phyloP scores from a whole-genome alignment of 2,888 invertebrate species.

The Pristionchus mayeri region DNA sequence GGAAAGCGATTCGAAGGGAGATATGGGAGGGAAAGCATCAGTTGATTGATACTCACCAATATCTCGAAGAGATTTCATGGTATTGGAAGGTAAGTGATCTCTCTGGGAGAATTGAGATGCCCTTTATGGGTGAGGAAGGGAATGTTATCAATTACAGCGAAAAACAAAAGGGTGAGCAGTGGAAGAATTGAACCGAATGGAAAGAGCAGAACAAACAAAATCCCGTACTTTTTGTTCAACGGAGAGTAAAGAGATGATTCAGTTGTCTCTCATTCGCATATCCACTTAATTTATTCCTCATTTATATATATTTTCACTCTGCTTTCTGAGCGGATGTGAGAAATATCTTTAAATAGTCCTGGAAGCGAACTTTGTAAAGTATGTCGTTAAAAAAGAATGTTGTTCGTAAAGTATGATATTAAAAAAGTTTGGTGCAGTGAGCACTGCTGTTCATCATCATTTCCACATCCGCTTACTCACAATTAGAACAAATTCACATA shows the following conservation, averaged over 20 bases:
- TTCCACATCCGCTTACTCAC: too few relatives aligned
- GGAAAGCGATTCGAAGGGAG: background rate
- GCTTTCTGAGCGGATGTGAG: too few relatives aligned
- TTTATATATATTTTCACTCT: too few relatives aligned
- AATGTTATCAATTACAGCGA: constrained; percentile 13
- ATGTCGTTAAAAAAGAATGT: too few relatives aligned
- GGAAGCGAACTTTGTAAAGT: too few relatives aligned
- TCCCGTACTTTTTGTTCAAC: background rate
- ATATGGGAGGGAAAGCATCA: background rate
- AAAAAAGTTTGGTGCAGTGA: too few relatives aligned
- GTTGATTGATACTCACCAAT: background rate
- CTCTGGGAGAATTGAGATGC: background rate
- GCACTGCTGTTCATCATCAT: too few relatives aligned
- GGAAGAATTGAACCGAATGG: background rate
- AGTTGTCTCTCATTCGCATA: background rate
- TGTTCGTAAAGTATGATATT: too few relatives aligned
- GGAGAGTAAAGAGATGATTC: background rate
- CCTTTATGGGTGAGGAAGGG: constrained; percentile 1
- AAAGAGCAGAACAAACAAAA: constrained; percentile 17
- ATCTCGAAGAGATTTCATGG: background rate
- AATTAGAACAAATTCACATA: too few relatives aligned
- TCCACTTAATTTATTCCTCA: too few relatives aligned
- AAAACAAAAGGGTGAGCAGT: constrained; percentile 5
- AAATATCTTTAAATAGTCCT: too few relatives aligned
- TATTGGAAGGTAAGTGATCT: background rate